Evolutionary conservation across 2,113 vertebrate genomes (phyloP).

Genomic region (Nibea albiflora): DNA sequence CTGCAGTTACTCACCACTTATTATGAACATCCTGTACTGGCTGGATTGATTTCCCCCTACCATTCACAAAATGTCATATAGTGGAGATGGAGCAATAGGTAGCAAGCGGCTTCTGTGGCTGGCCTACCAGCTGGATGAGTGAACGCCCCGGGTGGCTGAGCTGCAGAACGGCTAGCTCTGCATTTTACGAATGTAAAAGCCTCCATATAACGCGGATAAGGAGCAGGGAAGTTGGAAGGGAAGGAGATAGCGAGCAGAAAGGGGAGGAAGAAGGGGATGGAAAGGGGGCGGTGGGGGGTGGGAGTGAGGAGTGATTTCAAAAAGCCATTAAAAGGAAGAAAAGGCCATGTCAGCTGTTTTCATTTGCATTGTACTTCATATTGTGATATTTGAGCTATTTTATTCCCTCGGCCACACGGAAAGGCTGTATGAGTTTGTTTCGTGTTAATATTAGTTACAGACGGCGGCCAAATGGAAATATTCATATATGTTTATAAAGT

Average conservation of each 20-base stretch:
- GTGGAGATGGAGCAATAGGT: constrained; percentile 73
- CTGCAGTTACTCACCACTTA: constrained; percentile 80
- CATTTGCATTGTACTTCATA: constrained; percentile 32
- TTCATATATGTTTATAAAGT: not conserved
- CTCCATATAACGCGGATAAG: constrained; percentile 64
- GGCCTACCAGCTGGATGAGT: constrained; percentile 71
- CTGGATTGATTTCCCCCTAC: constrained; percentile 77
- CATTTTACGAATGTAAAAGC: constrained; percentile 70
- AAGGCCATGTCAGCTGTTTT: constrained; percentile 59
- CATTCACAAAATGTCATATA: constrained; percentile 82
- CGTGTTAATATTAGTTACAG: constrained; percentile 4
- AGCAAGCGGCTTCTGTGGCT: constrained; percentile 60
- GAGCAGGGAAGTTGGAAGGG: constrained; percentile 39
- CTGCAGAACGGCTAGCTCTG: constrained; percentile 61
- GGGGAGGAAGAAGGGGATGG: constrained; percentile 11
- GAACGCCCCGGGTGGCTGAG: constrained; percentile 69
- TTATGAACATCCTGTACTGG: constrained; percentile 79
- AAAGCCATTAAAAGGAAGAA: constrained; percentile 52
- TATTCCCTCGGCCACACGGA: constrained; percentile 2
- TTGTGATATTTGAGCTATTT: constrained; percentile 43
- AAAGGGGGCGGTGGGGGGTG: constrained; percentile 24
- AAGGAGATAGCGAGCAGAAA: constrained; percentile 34
- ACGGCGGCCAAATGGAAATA: not conserved
- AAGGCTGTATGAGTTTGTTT: constrained; percentile 17
- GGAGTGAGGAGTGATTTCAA: constrained; percentile 41